phyloP scores from a whole-genome alignment of 2,113 vertebrate genomes.

The Camarhynchus parvulus region DNA sequence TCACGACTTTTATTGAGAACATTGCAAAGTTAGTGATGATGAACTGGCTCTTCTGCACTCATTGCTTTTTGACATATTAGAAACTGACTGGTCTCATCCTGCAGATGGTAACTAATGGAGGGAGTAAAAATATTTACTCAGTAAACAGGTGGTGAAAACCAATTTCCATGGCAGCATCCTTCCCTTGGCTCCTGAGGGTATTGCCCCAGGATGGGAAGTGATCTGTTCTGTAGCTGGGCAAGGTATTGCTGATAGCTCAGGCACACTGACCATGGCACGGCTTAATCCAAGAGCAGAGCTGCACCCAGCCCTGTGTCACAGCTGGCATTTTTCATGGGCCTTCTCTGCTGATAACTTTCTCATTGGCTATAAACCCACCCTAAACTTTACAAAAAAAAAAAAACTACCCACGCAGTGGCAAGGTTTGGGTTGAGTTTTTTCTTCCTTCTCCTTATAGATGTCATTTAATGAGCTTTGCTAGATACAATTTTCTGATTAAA shows the following conservation, averaged over 20 bases:
- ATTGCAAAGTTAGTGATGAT: not conserved
- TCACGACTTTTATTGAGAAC: not conserved
- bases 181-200: not conserved
- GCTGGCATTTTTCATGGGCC: not conserved
- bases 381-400: constrained; percentile 20
- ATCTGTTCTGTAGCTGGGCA: not conserved
- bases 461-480: constrained; percentile 56
- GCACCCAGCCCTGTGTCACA: not conserved
- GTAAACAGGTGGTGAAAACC: not conserved
- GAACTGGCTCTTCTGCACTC: not conserved
- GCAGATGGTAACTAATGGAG: not conserved
- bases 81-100: not conserved
- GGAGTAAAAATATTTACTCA: not conserved
- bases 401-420: not conserved
- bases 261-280: not conserved
- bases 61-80: not conserved
- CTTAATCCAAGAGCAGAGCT: not conserved
- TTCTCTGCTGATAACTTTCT: not conserved
- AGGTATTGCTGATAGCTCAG: not conserved
- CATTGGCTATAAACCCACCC: not conserved
- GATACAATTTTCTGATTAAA: constrained; percentile 79
- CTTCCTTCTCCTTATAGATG: constrained; percentile 41
- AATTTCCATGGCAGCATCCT: not conserved
- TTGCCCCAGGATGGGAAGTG: not conserved
- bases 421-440: not conserved